These are phyloP conservation scores for Panopea generosa DNA, from an alignment of 2,888 invertebrate genomes.

Conservation along the genomic window DNA sequence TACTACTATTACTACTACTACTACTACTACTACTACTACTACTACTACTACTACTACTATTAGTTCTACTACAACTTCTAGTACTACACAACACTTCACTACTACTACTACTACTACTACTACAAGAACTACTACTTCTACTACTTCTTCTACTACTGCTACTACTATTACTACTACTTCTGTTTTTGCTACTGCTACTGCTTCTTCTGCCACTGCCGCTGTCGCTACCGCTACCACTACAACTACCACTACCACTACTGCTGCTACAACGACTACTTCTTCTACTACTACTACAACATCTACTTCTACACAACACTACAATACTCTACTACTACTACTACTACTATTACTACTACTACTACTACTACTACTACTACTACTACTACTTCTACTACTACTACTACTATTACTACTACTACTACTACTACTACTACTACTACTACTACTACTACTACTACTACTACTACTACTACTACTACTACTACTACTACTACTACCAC, in stretches of 20 bases:
- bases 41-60: too few species aligned
- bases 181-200: neutral
- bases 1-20: slow-evolving; percentile 2
- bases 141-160: neutral
- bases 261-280: too few species aligned
- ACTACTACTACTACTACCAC: slow-evolving; percentile 2
- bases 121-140: neutral
- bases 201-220: neutral
- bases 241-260: neutral
- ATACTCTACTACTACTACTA: too few species aligned
- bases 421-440: slow-evolving; percentile 3
- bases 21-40: slow-evolving; percentile 3
- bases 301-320: too few species aligned
- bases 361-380: slow-evolving; percentile 3
- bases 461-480: slow-evolving; percentile 3
- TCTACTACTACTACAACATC: too few species aligned
- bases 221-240: neutral
- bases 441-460: slow-evolving; percentile 3
- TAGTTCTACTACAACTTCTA: too few species aligned
- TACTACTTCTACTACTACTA: slow-evolving; percentile 2
- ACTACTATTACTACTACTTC: too few species aligned
- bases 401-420: slow-evolving; percentile 2
- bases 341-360: slow-evolving; percentile 2
- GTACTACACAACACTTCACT: neutral
- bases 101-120: slow-evolving; percentile 3